Conservation (phyloP, 2,113 vertebrate genomes). For the Australoheros scitulus region DNA sequence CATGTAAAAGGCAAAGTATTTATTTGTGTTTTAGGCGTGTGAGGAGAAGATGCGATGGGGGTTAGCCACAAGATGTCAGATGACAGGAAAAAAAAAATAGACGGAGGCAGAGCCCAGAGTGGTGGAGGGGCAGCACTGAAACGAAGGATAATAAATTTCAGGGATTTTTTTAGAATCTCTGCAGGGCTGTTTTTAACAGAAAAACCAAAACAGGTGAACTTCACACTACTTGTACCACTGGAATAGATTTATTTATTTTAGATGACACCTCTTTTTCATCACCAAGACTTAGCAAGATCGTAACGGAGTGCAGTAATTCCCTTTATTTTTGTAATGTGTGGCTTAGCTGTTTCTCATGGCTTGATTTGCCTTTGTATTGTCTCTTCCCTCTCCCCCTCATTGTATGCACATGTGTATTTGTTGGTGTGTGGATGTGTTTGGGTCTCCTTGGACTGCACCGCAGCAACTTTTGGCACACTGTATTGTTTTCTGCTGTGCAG, state of each 20-base stretch:
- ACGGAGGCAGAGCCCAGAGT: not conserved
- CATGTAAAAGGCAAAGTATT: constrained; percentile 11
- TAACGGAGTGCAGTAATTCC: not conserved
- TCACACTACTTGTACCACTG: not conserved
- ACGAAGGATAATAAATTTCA: constrained; percentile 15
- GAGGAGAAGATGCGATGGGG: not conserved
- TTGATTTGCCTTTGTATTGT: not conserved
- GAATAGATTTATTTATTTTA: not conserved
- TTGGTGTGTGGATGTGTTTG: constrained; percentile 13
- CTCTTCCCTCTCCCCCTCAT: not conserved
- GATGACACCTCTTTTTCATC: not conserved
- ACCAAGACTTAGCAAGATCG: not conserved
- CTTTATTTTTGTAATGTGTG: not conserved
- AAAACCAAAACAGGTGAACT: not conserved
- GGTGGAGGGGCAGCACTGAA: not conserved
- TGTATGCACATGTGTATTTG: constrained; percentile 19
- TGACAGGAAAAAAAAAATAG: not conserved
- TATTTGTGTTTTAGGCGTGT: constrained; percentile 40
- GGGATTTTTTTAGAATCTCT: constrained; percentile 24
- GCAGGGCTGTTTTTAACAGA: not conserved
- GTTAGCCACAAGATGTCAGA: constrained; percentile 22
- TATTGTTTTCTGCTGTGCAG: constrained; percentile 77
- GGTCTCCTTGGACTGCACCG: constrained; percentile 55
- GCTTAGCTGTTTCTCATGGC: not conserved
- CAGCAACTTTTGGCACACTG: constrained; percentile 61